Evolutionary conservation across 2,113 vertebrate genomes (phyloP).

Genomic region (Oryzias melastigma): DNA sequence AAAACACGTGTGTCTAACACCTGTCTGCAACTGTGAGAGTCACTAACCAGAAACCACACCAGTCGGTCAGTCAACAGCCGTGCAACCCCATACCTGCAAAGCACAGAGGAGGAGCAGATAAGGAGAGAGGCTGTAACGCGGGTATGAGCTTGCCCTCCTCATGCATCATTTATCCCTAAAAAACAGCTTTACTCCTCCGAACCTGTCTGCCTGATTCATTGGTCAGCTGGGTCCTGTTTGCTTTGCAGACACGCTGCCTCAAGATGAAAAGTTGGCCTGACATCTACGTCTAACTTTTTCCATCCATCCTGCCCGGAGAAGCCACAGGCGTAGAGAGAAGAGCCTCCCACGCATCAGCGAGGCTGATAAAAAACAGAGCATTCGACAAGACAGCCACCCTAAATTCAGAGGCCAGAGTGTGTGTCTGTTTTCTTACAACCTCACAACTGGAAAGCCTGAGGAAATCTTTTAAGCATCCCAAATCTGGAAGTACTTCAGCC

Average conservation of each 20-base stretch:
- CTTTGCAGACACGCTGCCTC: constrained; percentile 62
- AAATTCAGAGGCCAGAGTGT: constrained; percentile 43
- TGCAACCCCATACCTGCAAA: constrained; percentile 17
- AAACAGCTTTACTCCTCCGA: constrained; percentile 38
- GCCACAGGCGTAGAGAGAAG: constrained; percentile 38
- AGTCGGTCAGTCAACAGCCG: constrained; percentile 25
- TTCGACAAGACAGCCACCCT: constrained; percentile 48
- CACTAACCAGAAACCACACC: constrained; percentile 49
- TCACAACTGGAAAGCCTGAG: constrained; percentile 10
- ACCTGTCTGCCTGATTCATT: constrained; percentile 60
- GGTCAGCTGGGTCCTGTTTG: constrained; percentile 58
- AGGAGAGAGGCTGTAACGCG: constrained; percentile 1
- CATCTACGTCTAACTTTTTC: constrained; percentile 68
- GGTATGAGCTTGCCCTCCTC: constrained; percentile 20
- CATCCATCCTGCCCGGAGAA: constrained; percentile 57
- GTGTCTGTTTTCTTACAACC: constrained; percentile 32
- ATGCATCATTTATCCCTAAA: constrained; percentile 43
- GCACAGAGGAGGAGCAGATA: constrained; percentile 13
- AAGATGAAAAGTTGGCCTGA: constrained; percentile 66
- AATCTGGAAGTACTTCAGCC: constrained; percentile 12
- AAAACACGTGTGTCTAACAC: constrained; percentile 60
- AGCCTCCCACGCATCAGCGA: constrained; percentile 57
- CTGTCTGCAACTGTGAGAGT: constrained; percentile 54
- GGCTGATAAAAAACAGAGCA: constrained; percentile 70
- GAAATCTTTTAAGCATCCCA: constrained; percentile 11